Evolutionary conservation across 2,888 invertebrate species (phyloP), one percentile per base, ranked within the genome.

Genomic region (Caenorhabditis panamensis): DNA sequence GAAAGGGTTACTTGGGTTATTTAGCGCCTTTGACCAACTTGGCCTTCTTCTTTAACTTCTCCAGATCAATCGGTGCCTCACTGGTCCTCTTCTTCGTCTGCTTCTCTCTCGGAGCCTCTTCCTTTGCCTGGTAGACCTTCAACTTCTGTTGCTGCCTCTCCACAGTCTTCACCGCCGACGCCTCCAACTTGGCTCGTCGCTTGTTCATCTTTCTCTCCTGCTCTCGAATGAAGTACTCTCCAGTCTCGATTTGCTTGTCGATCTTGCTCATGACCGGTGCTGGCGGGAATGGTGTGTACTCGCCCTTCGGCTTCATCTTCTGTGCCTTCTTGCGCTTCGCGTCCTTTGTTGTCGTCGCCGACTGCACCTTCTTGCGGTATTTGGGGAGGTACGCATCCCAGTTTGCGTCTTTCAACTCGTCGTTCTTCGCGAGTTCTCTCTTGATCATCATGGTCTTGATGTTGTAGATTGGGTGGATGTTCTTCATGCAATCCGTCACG

Each of bases 251-350:
- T 92, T 96, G 94, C 91, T 95, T 95, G 91, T 99, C 98, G 90
- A 96, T 93, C 92, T 98, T 98, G 92, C 96, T 96, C 91, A 96
- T 95, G 16, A 94, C 93, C 91, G 95, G 97, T 3, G 95, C 94
- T 2, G 98, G 98, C 73, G 99, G 98, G 94, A 98, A 99, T 24
- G 98, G 98, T 81, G 97, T 98, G 91, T 98, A 99, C 11, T 94
- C 94, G 91, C 95, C 95, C 93, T 97, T 97, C n/a, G 93, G 93
- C 87, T 94, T 94, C 92, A 95, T 96, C 87, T 94, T 94, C 91
- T 82, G 72, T 26, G 82, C 83, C 85, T 88, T 88, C 84, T 89
- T 89, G 82, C 90, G 90, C 83, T 91, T 90, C 20, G 87, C 87
- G 16, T 86, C 86, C 18, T 86, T 86, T 16, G 89, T 86, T 8